Evolutionary conservation across 1,140 invertebrate species (phyloP).

Genomic region (Zaprionus vittiger): DNA sequence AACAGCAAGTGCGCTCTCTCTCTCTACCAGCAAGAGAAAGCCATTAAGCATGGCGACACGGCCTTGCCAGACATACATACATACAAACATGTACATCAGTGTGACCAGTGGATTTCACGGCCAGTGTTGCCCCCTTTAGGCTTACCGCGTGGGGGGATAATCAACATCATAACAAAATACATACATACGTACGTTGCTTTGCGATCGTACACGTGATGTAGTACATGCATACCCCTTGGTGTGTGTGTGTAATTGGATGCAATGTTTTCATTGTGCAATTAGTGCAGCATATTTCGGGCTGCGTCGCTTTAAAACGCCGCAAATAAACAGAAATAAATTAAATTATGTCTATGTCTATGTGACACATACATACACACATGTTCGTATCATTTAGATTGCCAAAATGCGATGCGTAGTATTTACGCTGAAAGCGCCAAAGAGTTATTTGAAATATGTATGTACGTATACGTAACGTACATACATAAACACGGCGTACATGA

Average conservation of each 20-base stretch:
- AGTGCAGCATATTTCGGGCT: constrained; percentile 62
- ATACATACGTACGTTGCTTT: neutral
- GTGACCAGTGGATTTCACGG: constrained; percentile 24
- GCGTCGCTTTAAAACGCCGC: constrained; percentile 41
- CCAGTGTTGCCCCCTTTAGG: constrained; percentile 26
- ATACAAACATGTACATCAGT: constrained; percentile 5
- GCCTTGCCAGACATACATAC: constrained; percentile 18
- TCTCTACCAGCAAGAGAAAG: neutral
- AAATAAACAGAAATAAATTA: constrained; percentile 66
- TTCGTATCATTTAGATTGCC: constrained; percentile 35
- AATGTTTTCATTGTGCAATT: constrained; percentile 48
- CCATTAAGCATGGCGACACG: constrained; percentile 17
- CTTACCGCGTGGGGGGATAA: constrained; percentile 17
- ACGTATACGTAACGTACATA: constrained; percentile 5
- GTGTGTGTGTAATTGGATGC: neutral
- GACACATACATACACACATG: neutral
- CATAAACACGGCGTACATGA: neutral
- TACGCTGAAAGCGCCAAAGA: constrained; percentile 27
- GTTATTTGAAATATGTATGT: constrained; percentile 21
- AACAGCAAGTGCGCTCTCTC: constrained; percentile 1
- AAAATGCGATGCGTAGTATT: constrained; percentile 53
- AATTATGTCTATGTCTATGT: constrained; percentile 7
- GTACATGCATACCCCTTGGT: neutral
- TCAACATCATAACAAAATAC: constrained; percentile 15
- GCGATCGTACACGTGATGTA: constrained; percentile 40